phyloP scores from a whole-genome alignment of 2,797 vertebrate genomes.

The Heterohyrax brucei region DNA sequence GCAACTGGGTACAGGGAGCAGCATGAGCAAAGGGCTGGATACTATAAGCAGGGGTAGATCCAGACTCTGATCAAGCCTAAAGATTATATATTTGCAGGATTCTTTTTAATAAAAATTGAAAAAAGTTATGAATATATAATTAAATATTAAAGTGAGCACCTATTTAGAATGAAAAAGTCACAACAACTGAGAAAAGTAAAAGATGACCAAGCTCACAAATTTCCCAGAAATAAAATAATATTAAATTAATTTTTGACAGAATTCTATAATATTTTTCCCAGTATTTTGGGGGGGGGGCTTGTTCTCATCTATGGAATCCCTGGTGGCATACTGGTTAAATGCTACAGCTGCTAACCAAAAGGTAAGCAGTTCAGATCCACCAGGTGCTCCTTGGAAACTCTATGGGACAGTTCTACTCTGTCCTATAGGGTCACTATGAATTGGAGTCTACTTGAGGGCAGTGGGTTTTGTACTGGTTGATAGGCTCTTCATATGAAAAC shows the following conservation, averaged over 20 bases:
- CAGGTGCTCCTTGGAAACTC: too few relatives aligned
- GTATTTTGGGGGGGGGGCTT: neutral
- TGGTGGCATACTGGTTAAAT: too few relatives aligned
- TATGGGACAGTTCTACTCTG: too few relatives aligned
- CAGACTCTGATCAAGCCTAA: neutral
- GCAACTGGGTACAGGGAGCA: neutral
- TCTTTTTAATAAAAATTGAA: slow-evolving; percentile 19
- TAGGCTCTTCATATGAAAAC: neutral
- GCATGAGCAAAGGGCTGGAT: neutral
- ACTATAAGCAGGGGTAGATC: neutral
- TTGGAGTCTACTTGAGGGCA: too few relatives aligned
- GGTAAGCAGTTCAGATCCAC: too few relatives aligned
- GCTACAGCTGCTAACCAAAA: too few relatives aligned
- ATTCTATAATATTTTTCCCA: neutral
- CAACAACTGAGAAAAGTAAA: neutral
- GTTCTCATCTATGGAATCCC: too few relatives aligned
- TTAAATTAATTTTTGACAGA: neutral
- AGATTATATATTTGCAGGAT: neutral
- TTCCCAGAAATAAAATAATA: slow-evolving; percentile 40
- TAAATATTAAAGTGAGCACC: slow-evolving; percentile 18
- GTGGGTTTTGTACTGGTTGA: neutral
- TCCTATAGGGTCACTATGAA: too few relatives aligned
- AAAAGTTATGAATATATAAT: neutral
- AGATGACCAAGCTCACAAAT: slow-evolving; percentile 8
- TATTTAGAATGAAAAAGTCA: slow-evolving; percentile 43